Percentiles rank a stretch among this genome's conserved stretches.
Conservation (phyloP, 2,113 vertebrate species). For the Sander vitreus region DNA sequence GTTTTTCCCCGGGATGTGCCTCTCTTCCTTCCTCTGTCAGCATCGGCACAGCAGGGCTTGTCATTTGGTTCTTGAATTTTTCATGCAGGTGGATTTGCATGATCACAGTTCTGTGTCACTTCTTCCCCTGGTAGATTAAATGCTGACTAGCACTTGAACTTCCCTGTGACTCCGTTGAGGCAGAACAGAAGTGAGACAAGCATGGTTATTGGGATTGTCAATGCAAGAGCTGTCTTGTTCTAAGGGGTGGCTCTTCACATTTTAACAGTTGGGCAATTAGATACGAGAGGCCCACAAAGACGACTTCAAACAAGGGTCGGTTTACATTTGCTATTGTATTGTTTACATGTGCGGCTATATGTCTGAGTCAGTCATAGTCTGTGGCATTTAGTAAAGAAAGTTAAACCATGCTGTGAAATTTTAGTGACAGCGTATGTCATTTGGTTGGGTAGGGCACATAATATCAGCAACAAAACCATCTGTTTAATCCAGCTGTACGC, state of each 20-base stretch:
- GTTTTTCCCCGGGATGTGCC: slow-evolving; percentile 66
- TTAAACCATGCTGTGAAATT: background rate
- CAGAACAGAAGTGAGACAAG: slow-evolving; percentile 66
- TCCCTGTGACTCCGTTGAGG: slow-evolving; percentile 62
- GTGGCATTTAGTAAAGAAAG: slow-evolving; percentile 9
- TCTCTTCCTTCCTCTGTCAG: slow-evolving; percentile 73
- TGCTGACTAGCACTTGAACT: slow-evolving; percentile 61
- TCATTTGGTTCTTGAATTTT: slow-evolving; percentile 81
- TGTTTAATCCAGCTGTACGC: background rate
- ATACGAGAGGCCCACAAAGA: slow-evolving; percentile 33
- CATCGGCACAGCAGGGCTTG: slow-evolving; percentile 68
- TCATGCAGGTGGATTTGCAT: slow-evolving; percentile 80
- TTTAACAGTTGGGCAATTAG: slow-evolving; percentile 62
- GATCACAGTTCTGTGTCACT: slow-evolving; percentile 71
- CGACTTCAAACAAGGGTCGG: slow-evolving; percentile 41
- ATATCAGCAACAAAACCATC: background rate
- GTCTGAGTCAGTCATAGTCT: slow-evolving; percentile 12
- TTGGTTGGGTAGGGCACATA: background rate
- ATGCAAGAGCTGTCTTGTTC: slow-evolving; percentile 72
- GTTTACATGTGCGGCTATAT: slow-evolving; percentile 29
- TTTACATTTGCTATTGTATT: slow-evolving; percentile 36
- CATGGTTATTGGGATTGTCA: slow-evolving; percentile 70
- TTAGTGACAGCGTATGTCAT: background rate
- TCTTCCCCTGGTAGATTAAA: slow-evolving; percentile 62
- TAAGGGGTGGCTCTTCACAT: slow-evolving; percentile 60